Evolutionary conservation across 2,113 vertebrate species (phyloP).

Genomic region (Ivindomyrus marchei): DNA sequence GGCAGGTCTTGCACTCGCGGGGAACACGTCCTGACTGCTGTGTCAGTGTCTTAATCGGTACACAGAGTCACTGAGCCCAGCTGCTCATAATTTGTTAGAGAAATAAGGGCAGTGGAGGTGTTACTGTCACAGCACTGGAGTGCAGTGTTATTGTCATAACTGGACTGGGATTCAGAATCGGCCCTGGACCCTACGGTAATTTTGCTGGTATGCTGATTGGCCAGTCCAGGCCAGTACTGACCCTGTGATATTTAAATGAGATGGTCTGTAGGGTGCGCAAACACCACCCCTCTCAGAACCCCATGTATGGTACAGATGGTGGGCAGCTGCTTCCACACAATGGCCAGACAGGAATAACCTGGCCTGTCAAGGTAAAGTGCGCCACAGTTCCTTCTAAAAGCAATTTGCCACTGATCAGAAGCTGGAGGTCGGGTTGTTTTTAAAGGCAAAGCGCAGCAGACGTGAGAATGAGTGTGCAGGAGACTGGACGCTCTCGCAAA

Average conservation of each 20-base stretch:
- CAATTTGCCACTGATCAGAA: background rate
- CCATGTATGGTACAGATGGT: background rate
- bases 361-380: background rate
- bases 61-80: background rate
- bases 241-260: background rate
- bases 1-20: background rate
- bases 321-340: background rate
- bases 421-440: background rate
- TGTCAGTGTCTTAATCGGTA: background rate
- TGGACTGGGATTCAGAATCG: background rate
- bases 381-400: background rate
- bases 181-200: background rate
- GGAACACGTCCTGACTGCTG: background rate
- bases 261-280: background rate
- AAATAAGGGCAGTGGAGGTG: background rate
- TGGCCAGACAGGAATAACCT: background rate
- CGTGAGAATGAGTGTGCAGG: background rate
- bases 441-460: background rate
- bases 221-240: background rate
- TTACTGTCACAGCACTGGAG: background rate
- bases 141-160: background rate
- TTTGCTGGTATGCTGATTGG: background rate
- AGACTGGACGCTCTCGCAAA: constrained; percentile 50
- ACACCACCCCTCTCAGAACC: background rate
- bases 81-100: background rate